These are phyloP conservation scores for Mythimna vitellina DNA, from an alignment of 2,888 invertebrate species.

Conservation along the genomic window DNA sequence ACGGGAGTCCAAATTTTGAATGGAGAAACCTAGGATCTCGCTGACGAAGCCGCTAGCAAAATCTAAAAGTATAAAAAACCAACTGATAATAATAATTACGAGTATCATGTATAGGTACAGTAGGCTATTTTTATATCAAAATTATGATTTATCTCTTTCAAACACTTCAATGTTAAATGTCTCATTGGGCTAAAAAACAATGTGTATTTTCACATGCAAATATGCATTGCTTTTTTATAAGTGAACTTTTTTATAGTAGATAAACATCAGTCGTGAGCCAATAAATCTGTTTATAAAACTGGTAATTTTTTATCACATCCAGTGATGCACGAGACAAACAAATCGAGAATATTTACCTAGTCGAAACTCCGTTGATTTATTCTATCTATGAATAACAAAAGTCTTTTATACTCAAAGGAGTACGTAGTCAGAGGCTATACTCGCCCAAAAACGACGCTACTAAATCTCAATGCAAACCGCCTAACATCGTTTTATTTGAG, in stretches of 20 bases:
- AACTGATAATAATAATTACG: too few relatives aligned
- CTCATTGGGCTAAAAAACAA: neutral
- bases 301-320: constrained; percentile 13
- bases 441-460: constrained; percentile 15
- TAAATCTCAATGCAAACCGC: constrained; percentile 27
- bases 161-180: neutral
- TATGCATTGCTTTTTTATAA: too few relatives aligned
- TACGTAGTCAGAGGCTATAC: constrained; percentile 14
- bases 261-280: neutral
- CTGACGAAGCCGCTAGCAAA: too few relatives aligned
- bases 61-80: too few relatives aligned
- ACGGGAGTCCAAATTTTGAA: too few relatives aligned
- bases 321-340: constrained; percentile 36
- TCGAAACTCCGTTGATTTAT: constrained; percentile 33
- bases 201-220: neutral
- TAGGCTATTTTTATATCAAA: neutral
- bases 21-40: too few relatives aligned
- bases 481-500: constrained; percentile 21
- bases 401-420: constrained; percentile 24
- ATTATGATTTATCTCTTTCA: neutral
- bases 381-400: constrained; percentile 42
- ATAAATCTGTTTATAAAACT: neutral
- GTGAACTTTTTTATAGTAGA: too few relatives aligned
- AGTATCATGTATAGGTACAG: too few relatives aligned
- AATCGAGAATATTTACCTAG: constrained; percentile 25